Evolutionary conservation across 2,888 invertebrate genomes (phyloP).

Genomic region (Drosophila histrio): DNA sequence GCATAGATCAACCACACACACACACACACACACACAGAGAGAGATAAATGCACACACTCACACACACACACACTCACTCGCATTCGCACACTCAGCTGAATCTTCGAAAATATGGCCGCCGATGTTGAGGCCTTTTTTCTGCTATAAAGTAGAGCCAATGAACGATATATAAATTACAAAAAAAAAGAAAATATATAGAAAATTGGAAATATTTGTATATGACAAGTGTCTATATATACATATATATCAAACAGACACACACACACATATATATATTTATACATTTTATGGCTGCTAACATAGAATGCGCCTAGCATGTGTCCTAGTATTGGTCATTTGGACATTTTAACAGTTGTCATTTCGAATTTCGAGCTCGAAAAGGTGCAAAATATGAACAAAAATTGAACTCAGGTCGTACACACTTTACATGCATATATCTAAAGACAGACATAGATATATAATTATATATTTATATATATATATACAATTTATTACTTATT

Average conservation of each 20-base stretch:
- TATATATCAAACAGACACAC: constrained; percentile 3
- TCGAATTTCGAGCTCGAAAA: constrained; percentile 72
- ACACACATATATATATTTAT: constrained; percentile 18
- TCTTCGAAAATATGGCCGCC: constrained; percentile 65
- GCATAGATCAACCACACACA: constrained; percentile 56
- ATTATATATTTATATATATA: neutral
- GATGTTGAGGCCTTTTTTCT: constrained; percentile 36
- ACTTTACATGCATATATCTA: constrained; percentile 5
- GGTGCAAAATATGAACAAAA: constrained; percentile 67
- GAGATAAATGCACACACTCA: constrained; percentile 26
- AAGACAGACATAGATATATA: neutral
- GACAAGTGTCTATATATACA: constrained; percentile 39
- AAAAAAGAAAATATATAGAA: constrained; percentile 63
- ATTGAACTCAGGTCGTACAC: constrained; percentile 44
- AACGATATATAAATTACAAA: constrained; percentile 65
- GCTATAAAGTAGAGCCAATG: constrained; percentile 67
- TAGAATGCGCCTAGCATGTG: constrained; percentile 30
- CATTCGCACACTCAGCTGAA: constrained; percentile 38
- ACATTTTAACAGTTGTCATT: constrained; percentile 69
- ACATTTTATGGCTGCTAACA: constrained; percentile 28
- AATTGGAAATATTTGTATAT: constrained; percentile 73
- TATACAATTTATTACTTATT: constrained; percentile 72
- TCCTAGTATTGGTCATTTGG: constrained; percentile 32
- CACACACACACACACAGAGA: constrained; percentile 29
- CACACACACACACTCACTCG: constrained; percentile 22